Evolutionary conservation across 2,888 invertebrate genomes (phyloP), one percentile per base, ranked within the genome.

Genomic region (Synanthedon formicaeformis): DNA sequence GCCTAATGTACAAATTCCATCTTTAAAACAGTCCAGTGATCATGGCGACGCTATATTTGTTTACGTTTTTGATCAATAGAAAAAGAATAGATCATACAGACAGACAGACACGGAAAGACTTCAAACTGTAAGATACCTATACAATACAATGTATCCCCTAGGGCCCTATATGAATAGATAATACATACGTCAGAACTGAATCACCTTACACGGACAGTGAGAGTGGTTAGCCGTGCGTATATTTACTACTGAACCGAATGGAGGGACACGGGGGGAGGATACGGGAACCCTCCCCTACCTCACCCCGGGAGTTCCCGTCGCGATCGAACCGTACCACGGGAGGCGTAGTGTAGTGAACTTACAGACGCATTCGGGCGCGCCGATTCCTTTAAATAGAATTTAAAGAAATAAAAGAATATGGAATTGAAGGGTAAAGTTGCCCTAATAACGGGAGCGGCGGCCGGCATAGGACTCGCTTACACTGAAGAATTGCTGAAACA

Each of bases 381-480:
- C 67, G 66, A 62, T 59, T 69, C 56, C 60, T 59, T 34, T 50
- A 60, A 58, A 62, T 63, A 60, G 55, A 63, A 59, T 59, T 67
- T 45, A 52, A 45, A 64, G 62, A 65, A 60, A 52, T 60, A 65
- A 58, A 64, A 59, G 58, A 64, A 59, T 52, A 93, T 93, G 92
- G 93, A 93, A 70, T 76, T 93, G 58, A 92, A 92, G 76, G 92
- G 92, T 59, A 92, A 92, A 78, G 92, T 93, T 55, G 93, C 91
- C 50, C 78, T 93, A 57, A 90, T 93, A 54, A 93, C 93, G 27
- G 93, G 93, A 40, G 93, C 91, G 51, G 93, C 92, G 13, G 91
- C 91, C 51, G 93, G 93, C 54, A 91, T 93, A 61, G 94, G 93
- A 1, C 88, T 90, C 56, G 91, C 92, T n/a, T 93, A 91, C 66